These are phyloP conservation scores for Corythucha ciliata DNA, from an alignment of 2,888 invertebrate species.

Conservation along the genomic window DNA sequence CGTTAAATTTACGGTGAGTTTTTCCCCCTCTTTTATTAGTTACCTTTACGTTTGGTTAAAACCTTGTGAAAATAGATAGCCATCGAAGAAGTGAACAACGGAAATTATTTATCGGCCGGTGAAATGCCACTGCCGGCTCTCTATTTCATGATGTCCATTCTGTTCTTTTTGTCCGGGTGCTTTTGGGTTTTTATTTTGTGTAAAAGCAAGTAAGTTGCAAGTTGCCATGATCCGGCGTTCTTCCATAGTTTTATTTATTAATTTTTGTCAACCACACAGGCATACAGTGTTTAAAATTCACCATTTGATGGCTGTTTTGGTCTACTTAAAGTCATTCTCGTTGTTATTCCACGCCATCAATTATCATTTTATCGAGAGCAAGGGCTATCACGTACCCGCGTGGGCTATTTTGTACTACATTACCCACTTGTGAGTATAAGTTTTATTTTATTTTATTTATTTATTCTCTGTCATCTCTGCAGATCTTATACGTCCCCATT, in stretches of 20 bases:
- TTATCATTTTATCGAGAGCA: slow-evolving; percentile 84
- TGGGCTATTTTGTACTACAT: slow-evolving; percentile 98
- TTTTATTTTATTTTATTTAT: slow-evolving; percentile 14
- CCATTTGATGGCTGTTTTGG: slow-evolving; percentile 89
- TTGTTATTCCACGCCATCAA: slow-evolving; percentile 91
- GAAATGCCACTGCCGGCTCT: slow-evolving; percentile 91
- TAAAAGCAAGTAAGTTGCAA: slow-evolving; percentile 55
- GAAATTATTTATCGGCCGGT: slow-evolving; percentile 86
- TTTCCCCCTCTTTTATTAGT: too few species aligned
- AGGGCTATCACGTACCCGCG: slow-evolving; percentile 88
- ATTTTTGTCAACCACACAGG: slow-evolving; percentile 43
- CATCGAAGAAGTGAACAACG: slow-evolving; percentile 75
- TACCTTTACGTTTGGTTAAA: neutral
- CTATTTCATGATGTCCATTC: slow-evolving; percentile 81
- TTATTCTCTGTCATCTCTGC: neutral
- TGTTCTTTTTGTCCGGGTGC: slow-evolving; percentile 80
- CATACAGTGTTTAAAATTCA: slow-evolving; percentile 90
- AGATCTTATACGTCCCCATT: too few species aligned
- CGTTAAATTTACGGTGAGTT: slow-evolving; percentile 62
- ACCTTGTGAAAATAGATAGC: slow-evolving; percentile 56
- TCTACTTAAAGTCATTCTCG: slow-evolving; percentile 83
- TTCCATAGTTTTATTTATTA: slow-evolving; percentile 5
- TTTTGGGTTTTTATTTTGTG: slow-evolving; percentile 86
- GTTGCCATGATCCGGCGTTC: neutral
- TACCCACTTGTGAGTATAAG: slow-evolving; percentile 75